Conservation (phyloP, 2,888 invertebrate species). For the Spodoptera littoralis region DNA sequence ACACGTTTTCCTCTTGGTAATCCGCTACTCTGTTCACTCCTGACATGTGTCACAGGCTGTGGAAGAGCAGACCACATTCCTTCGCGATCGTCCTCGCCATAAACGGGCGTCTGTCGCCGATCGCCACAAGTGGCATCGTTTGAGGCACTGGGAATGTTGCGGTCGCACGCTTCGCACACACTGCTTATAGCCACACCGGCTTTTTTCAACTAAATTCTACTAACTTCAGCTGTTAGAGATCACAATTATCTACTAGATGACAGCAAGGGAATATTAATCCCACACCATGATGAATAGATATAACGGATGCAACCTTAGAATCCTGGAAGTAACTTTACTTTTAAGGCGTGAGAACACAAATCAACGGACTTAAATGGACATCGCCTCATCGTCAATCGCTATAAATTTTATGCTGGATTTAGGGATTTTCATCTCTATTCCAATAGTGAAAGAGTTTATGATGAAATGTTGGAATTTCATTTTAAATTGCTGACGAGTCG, state of each 20-base stretch:
- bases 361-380: slow-evolving; percentile 36
- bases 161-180: slow-evolving; percentile 79
- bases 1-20: not conserved
- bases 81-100: slow-evolving; percentile 82
- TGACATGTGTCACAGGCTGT: slow-evolving; percentile 54
- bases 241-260: slow-evolving; percentile 60
- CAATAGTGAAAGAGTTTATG: slow-evolving; percentile 17
- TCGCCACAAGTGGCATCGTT: slow-evolving; percentile 73
- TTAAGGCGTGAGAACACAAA: slow-evolving; percentile 48
- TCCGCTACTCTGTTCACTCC: slow-evolving; percentile 52
- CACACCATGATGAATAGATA: slow-evolving; percentile 18
- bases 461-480: slow-evolving; percentile 11
- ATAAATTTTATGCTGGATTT: slow-evolving; percentile 33
- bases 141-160: slow-evolving; percentile 76
- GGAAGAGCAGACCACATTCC: slow-evolving; percentile 78
- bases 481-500: slow-evolving; percentile 8
- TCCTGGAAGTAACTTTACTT: slow-evolving; percentile 36
- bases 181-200: slow-evolving; percentile 71
- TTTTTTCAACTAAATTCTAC: slow-evolving; percentile 66
- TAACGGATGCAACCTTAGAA: slow-evolving; percentile 34
- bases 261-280: slow-evolving; percentile 41
- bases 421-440: slow-evolving; percentile 31
- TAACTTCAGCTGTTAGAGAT: slow-evolving; percentile 67
- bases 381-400: slow-evolving; percentile 36
- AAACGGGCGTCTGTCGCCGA: slow-evolving; percentile 77